These are phyloP conservation scores for Zaprionus ghesquierei DNA, from an alignment of 1,140 invertebrate genomes.

Conservation along the genomic window DNA sequence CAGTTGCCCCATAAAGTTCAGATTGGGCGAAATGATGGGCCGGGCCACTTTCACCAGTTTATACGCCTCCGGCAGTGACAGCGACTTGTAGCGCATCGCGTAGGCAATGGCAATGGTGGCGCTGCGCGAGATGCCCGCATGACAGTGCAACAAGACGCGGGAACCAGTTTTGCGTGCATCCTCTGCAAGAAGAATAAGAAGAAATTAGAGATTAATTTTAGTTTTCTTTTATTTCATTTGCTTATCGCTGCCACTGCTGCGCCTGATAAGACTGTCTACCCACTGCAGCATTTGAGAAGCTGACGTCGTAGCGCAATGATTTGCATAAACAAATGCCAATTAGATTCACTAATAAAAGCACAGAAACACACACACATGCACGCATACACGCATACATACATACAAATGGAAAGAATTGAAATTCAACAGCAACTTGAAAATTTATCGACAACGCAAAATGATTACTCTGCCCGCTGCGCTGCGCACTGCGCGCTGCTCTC, in stretches of 20 bases:
- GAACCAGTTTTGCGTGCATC: conserved; percentile 90
- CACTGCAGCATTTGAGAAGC: too few species aligned
- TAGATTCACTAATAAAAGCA: conserved; percentile 11
- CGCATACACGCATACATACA: not conserved
- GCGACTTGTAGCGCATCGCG: conserved; percentile 93
- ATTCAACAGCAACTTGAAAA: conserved; percentile 35
- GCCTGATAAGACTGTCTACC: conserved; percentile 23
- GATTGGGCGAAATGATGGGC: conserved; percentile 96
- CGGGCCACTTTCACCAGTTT: conserved; percentile 93
- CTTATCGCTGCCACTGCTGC: not conserved
- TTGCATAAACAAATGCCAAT: conserved; percentile 41
- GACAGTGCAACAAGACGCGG: conserved; percentile 96
- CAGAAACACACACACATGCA: not conserved
- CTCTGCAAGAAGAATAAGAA: conserved; percentile 87
- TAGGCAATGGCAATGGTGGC: conserved; percentile 97
- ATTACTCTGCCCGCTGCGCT: conserved; percentile 16
- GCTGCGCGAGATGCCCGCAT: conserved; percentile 96
- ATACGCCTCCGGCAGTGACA: conserved; percentile 95
- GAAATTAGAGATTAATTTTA: conserved; percentile 10
- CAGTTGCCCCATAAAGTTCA: conserved; percentile 98
- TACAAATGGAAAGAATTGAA: conserved; percentile 8
- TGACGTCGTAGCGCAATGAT: conserved; percentile 10
- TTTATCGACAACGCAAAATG: conserved; percentile 49
- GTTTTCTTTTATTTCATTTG: not conserved
- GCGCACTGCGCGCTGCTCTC: too few species aligned